These are phyloP conservation scores for Potamarius usumacintae DNA, from an alignment of 2,113 vertebrate genomes.

Conservation along the genomic window DNA sequence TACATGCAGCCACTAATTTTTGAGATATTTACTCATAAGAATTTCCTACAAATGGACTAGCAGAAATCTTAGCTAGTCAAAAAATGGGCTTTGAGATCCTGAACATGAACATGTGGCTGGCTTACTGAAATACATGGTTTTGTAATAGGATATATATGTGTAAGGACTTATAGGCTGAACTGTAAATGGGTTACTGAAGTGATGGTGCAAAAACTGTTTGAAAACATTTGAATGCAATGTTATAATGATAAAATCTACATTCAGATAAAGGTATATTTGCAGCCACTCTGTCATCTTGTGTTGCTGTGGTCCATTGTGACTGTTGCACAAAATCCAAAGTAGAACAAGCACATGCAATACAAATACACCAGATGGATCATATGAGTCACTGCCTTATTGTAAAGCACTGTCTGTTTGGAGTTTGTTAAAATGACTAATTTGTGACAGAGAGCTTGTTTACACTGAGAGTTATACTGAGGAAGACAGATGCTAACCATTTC, in stretches of 20 bases:
- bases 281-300: not conserved
- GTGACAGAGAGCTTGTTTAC: not conserved
- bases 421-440: not conserved
- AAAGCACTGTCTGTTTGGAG: not conserved
- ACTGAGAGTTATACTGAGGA: not conserved
- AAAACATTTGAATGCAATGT: not conserved
- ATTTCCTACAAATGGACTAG: not conserved
- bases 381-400: not conserved
- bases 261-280: not conserved
- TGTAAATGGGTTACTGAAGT: too few species aligned
- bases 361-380: not conserved
- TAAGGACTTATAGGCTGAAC: not conserved
- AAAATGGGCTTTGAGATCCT: not conserved
- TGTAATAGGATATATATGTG: not conserved
- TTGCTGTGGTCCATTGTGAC: not conserved
- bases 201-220: not conserved
- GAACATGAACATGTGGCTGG: not conserved
- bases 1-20: not conserved
- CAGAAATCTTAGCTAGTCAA: not conserved
- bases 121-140: not conserved
- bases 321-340: not conserved
- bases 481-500: not conserved
- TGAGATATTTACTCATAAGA: not conserved
- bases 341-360: not conserved
- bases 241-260: not conserved